A percentile compares a stretch with the other conserved stretches of the same genome.
phyloP scores from a whole-genome alignment of 1,140 invertebrate species.

The Tenebrio molitor region DNA sequence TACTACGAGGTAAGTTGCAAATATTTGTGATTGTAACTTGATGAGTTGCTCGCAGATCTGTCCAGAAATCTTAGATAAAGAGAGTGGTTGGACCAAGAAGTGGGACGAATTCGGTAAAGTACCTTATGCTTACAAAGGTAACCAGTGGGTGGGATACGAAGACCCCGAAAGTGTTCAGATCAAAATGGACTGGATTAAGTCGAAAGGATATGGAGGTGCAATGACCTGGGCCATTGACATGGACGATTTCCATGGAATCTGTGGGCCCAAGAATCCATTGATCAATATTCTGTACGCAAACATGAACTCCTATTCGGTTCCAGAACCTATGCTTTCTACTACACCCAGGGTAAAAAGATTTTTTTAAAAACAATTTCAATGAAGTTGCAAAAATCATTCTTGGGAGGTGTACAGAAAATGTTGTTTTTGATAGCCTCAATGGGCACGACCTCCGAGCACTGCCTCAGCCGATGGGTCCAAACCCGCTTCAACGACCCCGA shows the following conservation, averaged over 20 bases:
- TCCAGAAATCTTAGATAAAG: slow-evolving; percentile 76
- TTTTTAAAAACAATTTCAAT: no score
- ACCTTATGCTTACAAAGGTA: slow-evolving; percentile 89
- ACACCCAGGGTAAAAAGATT: slow-evolving; percentile 80
- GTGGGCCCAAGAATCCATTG: slow-evolving; percentile 80
- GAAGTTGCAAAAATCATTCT: no score
- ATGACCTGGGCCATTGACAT: slow-evolving; percentile 94
- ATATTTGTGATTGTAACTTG: slow-evolving; percentile 14
- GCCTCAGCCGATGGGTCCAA: slow-evolving; percentile 65
- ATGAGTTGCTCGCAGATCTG: slow-evolving; percentile 77
- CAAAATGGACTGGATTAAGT: slow-evolving; percentile 89
- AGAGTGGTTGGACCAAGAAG: slow-evolving; percentile 82
- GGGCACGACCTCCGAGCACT: slow-evolving; percentile 78
- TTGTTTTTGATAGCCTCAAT: slow-evolving; percentile 73
- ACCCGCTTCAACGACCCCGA: slow-evolving; percentile 57
- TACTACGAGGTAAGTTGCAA: slow-evolving; percentile 83
- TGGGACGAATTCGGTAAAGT: slow-evolving; percentile 87
- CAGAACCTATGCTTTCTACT: slow-evolving; percentile 74
- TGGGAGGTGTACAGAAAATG: no score
- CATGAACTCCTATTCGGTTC: slow-evolving; percentile 82
- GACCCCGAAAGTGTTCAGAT: slow-evolving; percentile 83
- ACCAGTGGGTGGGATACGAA: slow-evolving; percentile 95
- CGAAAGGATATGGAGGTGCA: slow-evolving; percentile 84
- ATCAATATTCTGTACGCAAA: slow-evolving; percentile 80
- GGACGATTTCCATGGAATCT: slow-evolving; percentile 86